Evolutionary conservation across 2,797 vertebrate species (phyloP), one percentile per base, ranked within the genome.

Genomic region (Rhinatrema bivittatum): DNA sequence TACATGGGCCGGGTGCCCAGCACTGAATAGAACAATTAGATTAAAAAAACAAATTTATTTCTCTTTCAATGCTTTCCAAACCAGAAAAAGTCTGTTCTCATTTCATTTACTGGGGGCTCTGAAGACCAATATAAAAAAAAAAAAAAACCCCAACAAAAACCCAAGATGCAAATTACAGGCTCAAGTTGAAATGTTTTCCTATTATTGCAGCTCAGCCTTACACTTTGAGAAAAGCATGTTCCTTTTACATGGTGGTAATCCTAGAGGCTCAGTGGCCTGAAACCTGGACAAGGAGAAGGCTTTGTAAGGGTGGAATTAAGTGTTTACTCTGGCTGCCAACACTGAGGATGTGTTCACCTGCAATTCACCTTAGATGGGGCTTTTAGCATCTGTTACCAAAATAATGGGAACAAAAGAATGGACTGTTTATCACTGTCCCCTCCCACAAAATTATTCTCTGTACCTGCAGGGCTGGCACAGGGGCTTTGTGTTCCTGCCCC

Each of bases 311-410:
- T n/a, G 20, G 28, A 57, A 42, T 17, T 15, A 32, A 47, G 11
- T 24, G 42, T 48, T 21, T 15, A 7, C 20, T 16, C 43, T 18
- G 27, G 26, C 13, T 7, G 10, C 45, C 50, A 32, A 29, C 16
- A 20, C 27, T 7, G 2, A 5, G 20, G 16, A 21, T 13, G 30
- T 13, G 16, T 12, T 54, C 39, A 32, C 34, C 21, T 16, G 26
- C 28, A 19, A 12, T n/a, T 46, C 11, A 45, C 24, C 33, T 45
- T n/a, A 32, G 14, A 42, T 16, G 14, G 21, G 1, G 0, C 11
- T 42, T 49, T 56, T 42, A 62, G 41, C 22, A 29, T 42, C 49
- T 56, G 18, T 49, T 61, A 55, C 38, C 53, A 39, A 40, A 65
- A 42, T 22, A 58, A 34, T 9, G 18, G 14, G 8, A 18, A 37